Conservation (phyloP, 1,140 invertebrate species). For the Bombus polaris region DNA sequence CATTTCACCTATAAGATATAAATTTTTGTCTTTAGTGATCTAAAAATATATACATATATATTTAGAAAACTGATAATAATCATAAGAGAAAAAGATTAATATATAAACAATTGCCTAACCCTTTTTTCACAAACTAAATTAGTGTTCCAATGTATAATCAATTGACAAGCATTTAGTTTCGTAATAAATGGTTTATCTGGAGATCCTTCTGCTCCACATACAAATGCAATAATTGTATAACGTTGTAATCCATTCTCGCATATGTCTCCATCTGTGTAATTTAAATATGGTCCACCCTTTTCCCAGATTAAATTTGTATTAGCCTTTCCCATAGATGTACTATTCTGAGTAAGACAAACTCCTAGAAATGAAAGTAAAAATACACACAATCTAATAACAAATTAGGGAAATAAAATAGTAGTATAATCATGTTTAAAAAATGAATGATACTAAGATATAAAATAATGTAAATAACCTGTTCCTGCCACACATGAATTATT, state of each 20-base stretch:
- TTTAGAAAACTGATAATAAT: conserved; percentile 26
- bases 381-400: background rate
- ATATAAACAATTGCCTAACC: conserved; percentile 65
- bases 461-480: conserved; percentile 62
- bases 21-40: background rate
- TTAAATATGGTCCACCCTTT: conserved; percentile 82
- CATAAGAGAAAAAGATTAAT: background rate
- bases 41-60: conserved; percentile 6
- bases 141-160: conserved; percentile 82
- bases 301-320: conserved; percentile 82
- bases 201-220: conserved; percentile 78
- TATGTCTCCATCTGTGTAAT: conserved; percentile 81
- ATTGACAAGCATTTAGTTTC: conserved; percentile 79
- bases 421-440: background rate
- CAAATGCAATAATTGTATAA: conserved; percentile 83
- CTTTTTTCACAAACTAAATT: conserved; percentile 79
- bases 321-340: conserved; percentile 77
- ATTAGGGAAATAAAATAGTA: background rate
- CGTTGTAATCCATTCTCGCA: conserved; percentile 71
- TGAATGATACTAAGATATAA: conserved; percentile 12
- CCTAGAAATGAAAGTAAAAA: conserved; percentile 63
- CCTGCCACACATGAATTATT: conserved; percentile 58
- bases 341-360: conserved; percentile 65
- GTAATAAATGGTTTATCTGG: conserved; percentile 75
- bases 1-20: conserved; percentile 69